Percentiles rank a stretch among this genome's conserved stretches.
Evolutionary conservation across 2,797 vertebrate genomes (phyloP).

Genomic region (Coregonus ussuriensis): DNA sequence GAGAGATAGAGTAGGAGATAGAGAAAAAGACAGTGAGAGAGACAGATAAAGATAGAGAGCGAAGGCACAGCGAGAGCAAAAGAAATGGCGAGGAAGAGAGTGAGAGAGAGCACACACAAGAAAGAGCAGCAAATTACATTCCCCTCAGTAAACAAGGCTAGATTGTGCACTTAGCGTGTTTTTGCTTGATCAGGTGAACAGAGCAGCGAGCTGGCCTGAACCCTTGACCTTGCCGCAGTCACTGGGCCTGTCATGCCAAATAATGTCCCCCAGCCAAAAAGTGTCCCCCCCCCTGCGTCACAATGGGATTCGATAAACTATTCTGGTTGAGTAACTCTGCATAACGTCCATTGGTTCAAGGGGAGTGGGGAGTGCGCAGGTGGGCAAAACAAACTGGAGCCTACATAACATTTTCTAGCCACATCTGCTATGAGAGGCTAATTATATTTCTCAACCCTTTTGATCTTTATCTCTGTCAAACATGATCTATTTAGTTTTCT

Average conservation of each 20-base stretch:
- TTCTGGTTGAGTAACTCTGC: slow-evolving; percentile 1
- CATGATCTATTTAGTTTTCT: not conserved
- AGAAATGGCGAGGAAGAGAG: not conserved
- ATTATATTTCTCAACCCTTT: not conserved
- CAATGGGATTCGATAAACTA: too few species aligned
- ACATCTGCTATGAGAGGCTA: slow-evolving; percentile 2
- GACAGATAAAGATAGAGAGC: not conserved
- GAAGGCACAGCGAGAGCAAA: too few species aligned
- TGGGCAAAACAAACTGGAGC: not conserved
- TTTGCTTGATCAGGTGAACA: slow-evolving; percentile 2
- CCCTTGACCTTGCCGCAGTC: not conserved
- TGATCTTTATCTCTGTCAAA: too few species aligned
- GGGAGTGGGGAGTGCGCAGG: not conserved
- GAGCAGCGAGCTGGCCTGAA: not conserved
- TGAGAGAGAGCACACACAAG: not conserved
- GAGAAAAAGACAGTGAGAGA: not conserved
- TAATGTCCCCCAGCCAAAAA: too few species aligned
- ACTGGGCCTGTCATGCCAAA: not conserved
- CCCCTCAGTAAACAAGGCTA: not conserved
- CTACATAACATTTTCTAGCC: not conserved
- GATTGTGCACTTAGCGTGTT: not conserved
- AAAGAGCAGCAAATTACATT: not conserved
- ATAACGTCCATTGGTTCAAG: slow-evolving; percentile 5
- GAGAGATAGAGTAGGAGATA: not conserved
- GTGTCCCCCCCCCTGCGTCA: too few species aligned